Conservation (phyloP, 2,113 vertebrate genomes). For the Tetraodon nigroviridis region DNA sequence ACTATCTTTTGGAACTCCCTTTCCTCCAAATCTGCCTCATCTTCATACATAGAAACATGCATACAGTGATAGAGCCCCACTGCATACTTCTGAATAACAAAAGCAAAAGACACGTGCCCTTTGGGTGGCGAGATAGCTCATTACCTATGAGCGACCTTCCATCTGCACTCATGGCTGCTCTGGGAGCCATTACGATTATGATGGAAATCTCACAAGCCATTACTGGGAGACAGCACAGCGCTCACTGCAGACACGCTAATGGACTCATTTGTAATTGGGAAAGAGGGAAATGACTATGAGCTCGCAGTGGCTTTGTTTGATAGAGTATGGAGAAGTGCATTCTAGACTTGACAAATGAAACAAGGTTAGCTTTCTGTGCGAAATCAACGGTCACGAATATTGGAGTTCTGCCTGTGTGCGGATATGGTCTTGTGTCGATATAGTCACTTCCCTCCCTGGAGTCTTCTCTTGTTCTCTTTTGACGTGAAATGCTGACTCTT, state of each 20-base stretch:
- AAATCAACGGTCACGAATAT: constrained; percentile 66
- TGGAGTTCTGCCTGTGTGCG: constrained; percentile 44
- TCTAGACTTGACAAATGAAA: constrained; percentile 91
- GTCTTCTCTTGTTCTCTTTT: constrained; percentile 22
- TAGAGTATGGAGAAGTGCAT: constrained; percentile 86
- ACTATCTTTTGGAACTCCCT: constrained; percentile 3
- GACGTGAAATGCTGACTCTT: constrained; percentile 18
- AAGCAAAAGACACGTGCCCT: constrained; percentile 89
- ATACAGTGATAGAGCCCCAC: constrained; percentile 29
- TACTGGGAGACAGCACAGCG: constrained; percentile 95
- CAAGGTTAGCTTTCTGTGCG: constrained; percentile 83
- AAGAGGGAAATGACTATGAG: constrained; percentile 93
- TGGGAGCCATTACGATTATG: constrained; percentile 99
- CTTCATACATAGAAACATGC: constrained; percentile 24
- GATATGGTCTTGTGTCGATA: constrained; percentile 66
- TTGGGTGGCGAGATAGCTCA: constrained; percentile 97
- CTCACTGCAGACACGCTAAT: constrained; percentile 97
- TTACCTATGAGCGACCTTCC: constrained; percentile 98
- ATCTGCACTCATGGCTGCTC: constrained; percentile 98
- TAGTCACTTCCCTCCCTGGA: constrained; percentile 45
- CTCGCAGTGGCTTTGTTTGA: constrained; percentile 86
- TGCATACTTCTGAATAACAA: constrained; percentile 87
- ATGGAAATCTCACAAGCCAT: constrained; percentile 99
- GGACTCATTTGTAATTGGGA: constrained; percentile 99
- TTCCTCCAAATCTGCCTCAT: constrained; percentile 14